phyloP scores from a whole-genome alignment of 2,888 invertebrate genomes.

The Tachina grossa region DNA sequence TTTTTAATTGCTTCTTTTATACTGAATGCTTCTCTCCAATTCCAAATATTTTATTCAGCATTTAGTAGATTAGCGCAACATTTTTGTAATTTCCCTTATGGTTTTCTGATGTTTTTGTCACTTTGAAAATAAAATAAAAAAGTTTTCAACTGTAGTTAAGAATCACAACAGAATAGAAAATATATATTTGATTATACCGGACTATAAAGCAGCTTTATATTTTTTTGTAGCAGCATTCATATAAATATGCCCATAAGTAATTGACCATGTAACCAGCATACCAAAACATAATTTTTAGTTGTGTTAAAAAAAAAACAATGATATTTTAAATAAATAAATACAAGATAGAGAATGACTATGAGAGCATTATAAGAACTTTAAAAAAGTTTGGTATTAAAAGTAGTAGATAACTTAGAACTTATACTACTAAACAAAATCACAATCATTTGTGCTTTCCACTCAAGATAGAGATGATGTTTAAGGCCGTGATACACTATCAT shows the following conservation, averaged over 20 bases:
- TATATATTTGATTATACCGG: no score
- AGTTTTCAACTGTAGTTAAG: no score
- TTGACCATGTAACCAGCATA: not conserved
- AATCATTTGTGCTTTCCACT: slow-evolving; percentile 14
- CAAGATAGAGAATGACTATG: not conserved
- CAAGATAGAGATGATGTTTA: not conserved
- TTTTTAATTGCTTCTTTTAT: no score
- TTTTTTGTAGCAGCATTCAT: no score
- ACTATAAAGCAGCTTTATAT: not conserved
- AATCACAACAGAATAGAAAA: no score
- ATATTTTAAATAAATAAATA: not conserved
- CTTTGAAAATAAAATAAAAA: not conserved
- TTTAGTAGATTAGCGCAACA: not conserved
- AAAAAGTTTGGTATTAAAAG: not conserved
- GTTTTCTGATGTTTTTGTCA: not conserved
- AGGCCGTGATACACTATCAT: no score
- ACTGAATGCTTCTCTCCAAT: not conserved
- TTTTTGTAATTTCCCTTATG: slow-evolving; percentile 55
- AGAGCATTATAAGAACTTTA: not conserved
- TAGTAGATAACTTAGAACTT: not conserved
- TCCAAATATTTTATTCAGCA: not conserved
- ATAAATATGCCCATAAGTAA: not conserved
- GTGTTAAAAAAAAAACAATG: not conserved
- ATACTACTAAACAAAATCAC: slow-evolving; percentile 7
- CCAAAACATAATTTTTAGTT: slow-evolving; percentile 10